Percentiles rank a stretch among this genome's conserved stretches.
Conservation (phyloP, 2,113 vertebrate species). For the Columbina picui region DNA sequence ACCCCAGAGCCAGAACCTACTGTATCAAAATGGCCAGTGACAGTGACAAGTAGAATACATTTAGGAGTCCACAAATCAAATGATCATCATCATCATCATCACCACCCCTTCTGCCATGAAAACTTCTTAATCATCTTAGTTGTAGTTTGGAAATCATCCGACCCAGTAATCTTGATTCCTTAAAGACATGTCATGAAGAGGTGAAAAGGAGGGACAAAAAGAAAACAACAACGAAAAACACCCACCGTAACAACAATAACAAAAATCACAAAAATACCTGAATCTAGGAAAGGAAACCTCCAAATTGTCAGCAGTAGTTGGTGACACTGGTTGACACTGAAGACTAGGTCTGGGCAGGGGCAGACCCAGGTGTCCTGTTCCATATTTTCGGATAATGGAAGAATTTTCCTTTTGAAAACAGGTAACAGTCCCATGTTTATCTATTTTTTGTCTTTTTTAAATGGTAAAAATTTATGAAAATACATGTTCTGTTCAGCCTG, state of each 20-base stretch:
- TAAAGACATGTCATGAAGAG: background rate
- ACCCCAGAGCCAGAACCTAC: background rate
- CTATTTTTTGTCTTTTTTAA: background rate
- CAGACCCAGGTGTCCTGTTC: background rate
- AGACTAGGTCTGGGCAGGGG: background rate
- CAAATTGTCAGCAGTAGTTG: background rate
- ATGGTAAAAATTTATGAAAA: background rate
- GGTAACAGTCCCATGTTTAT: background rate
- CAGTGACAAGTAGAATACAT: background rate
- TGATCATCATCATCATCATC: background rate
- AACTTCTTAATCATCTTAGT: background rate
- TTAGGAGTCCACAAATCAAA: background rate
- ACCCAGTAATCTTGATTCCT: background rate
- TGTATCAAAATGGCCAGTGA: background rate
- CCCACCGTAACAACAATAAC: too few species aligned
- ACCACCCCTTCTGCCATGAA: background rate
- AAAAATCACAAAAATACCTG: background rate
- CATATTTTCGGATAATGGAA: background rate
- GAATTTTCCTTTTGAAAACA: background rate
- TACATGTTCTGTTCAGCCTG: background rate
- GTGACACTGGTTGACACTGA: background rate
- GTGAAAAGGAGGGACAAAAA: accelerated
- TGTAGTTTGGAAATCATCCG: background rate
- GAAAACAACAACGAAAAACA: too few species aligned
- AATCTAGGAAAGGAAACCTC: background rate